Evolutionary conservation across 2,113 vertebrate species (phyloP), one percentile per base, ranked within the genome.

Genomic region (Eublepharis macularius): DNA sequence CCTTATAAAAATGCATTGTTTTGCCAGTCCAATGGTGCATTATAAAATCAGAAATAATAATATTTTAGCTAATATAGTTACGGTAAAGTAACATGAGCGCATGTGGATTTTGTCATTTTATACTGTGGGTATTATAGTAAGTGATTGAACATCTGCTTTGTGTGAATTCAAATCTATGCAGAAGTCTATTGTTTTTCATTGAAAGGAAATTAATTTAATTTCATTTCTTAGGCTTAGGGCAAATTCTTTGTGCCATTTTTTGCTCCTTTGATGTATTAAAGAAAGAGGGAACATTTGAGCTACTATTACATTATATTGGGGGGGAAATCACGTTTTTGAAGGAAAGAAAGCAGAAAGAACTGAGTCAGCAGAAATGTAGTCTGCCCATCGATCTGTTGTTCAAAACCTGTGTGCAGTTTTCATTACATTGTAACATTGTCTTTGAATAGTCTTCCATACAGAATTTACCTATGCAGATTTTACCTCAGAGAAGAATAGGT

Each of bases 11-110:
- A 73, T 63, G 24, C 10, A 45, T 16, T 3, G 14, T 43, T 65
- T 65, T 65, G 21, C 14, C 54, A 80, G 43, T 80, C 34, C 32
- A 85, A 29, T 47, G 3, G 70, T 85, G 21, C 8, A 49, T 45
- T 85, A 70, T 73, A 45, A 80, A 73, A 80, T 49, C 51, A 85
- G 36, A 85, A 66, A 6, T 26, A 80, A 78, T 78, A 36, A 24
- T n/a, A 45, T 45, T 85, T 85, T 63, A 49, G 19, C 11, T 39
- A 63, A 49, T 29, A 24, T 29, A n/a, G 74, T 69, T 66, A 51
- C 9, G 66, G 14, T 84, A 77, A 32, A 69, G 54, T 54, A 77
- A 6, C 43, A 84, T 51, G 45, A 43, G 7, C 14, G 2, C 57
- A 45, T 83, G 41, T 47, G 32, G 13, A 57, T 78, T 51, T 65